These are phyloP conservation scores for Dryas iulia DNA, from an alignment of 1,140 invertebrate species.

Conservation along the genomic window DNA sequence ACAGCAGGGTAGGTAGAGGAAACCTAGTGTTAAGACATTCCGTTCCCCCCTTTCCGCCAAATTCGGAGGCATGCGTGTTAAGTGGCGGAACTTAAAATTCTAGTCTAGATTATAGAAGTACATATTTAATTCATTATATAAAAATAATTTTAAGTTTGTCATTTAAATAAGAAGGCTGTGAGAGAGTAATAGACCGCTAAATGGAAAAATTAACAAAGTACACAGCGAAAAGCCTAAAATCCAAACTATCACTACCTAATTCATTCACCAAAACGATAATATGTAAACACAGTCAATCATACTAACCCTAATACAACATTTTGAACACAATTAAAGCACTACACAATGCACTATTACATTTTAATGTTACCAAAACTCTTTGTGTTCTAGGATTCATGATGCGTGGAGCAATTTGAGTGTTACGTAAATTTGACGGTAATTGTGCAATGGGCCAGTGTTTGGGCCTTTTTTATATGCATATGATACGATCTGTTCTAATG, in stretches of 20 bases:
- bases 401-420: conserved; percentile 33
- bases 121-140: too few relatives aligned
- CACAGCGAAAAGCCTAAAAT: too few relatives aligned
- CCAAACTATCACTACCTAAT: neutral
- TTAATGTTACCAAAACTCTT: conserved; percentile 36
- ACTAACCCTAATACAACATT: neutral
- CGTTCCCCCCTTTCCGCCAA: too few relatives aligned
- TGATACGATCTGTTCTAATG: conserved; percentile 34
- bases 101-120: too few relatives aligned
- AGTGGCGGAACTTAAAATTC: too few relatives aligned
- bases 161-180: too few relatives aligned
- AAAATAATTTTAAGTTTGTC: too few relatives aligned
- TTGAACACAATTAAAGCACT: conserved; percentile 9
- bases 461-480: conserved; percentile 3
- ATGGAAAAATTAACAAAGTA: too few relatives aligned
- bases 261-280: neutral
- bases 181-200: too few relatives aligned
- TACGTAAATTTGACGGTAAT: conserved; percentile 19
- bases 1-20: too few relatives aligned
- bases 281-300: neutral
- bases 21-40: too few relatives aligned
- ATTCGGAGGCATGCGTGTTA: too few relatives aligned
- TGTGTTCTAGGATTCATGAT: conserved; percentile 37
- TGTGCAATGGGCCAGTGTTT: conserved; percentile 17
- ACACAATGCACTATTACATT: conserved; percentile 29